Base-by-base conservation (phyloP, 2,797 vertebrate species). In the Sebastes cheni region DNA sequence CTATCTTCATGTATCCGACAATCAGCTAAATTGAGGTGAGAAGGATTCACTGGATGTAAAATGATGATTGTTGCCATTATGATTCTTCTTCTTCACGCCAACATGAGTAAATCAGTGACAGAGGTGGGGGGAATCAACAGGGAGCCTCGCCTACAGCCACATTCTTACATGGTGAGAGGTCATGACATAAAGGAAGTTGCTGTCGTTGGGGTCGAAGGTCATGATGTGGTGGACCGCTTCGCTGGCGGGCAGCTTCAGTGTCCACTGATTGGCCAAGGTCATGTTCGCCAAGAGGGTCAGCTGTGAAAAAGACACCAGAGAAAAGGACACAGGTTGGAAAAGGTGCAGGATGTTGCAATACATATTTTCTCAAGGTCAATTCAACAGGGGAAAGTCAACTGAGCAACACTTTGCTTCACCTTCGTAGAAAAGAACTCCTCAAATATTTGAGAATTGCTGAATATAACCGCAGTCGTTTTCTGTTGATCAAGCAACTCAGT, bases 141-240 rank as follows among this genome's bases (percentile, higher is more conserved):
- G 1, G 32, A 36, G 52, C 4, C 1, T 12, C 1, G 18, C 2
- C 52, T 50, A 66, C 10, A 25, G 61, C 1, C 18, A 22, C 27
- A 79, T 83, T 72, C 97, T 96, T 93, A 99, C 98, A 90, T 99
- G 98, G 83, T 98, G 95, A 67, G 97, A 97, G 0, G 98, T 99
- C 98, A 99, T 99, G 87, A 99, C 89, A 71, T 99, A 99, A 65
- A 99, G 96, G 91, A 96, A 99, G 83, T 96, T 96, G 22, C 96
- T 92, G 92, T 99, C 97, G 0, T 89, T 95, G 36, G 98, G 97
- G 92, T 99, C 98, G 25, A 99, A 99, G 81, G 97, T 97, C 98
- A 99, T 99, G 92, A 98, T 86, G 67, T 96, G 97, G 86, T 99
- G 98, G 75, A 99, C 97, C 0, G 98, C 91, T 75, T 99, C 97